Evolutionary conservation across 2,113 vertebrate genomes (phyloP), one percentile per base, ranked within the genome.

Genomic region (Dromiciops gliroides): DNA sequence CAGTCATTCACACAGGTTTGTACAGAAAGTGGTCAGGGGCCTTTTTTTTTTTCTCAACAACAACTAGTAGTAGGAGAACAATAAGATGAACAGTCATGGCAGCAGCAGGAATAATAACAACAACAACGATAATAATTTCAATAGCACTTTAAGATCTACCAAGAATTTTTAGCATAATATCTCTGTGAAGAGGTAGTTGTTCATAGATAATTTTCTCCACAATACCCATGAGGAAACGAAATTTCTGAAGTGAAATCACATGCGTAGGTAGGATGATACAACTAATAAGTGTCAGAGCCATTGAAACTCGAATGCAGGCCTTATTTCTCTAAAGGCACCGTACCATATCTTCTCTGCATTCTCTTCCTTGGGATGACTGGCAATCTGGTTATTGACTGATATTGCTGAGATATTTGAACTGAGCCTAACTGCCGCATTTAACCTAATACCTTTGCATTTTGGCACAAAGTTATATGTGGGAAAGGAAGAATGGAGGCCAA

Each of bases 1-100:
- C 10, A 52, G 96, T 92, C 94, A 75, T 93, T 90, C 47, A 96
- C 60, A 93, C n/a, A n/a, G 19, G 25, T 90, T 50, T 92, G 90
- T 16, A 92, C 50, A 49, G 48, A 4, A 90, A 89, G 91, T 0
- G 49, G 94, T 47, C 91, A 12, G 88, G 2, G 49, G 67, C n/a
- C 67, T 44, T 83, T 44, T 75, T 44, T 75, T 44, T 22, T 7
- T 14, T 19, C 37, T 44, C 67, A 83, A 83, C 26, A 56, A 56
- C 67, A 83, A 44, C 67, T 23, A 83, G 67, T 44, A 2, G 67
- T 83, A 23, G 67, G 16, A 83, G 67, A 83, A 83, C 67, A 83
- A 83, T 83, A 83, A 83, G 28, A 12, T 37, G 31, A 67, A 67
- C 56, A 67, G n/a, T 44, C 67, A 83, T 83, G 37, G 67, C 6